These are phyloP conservation scores for Brachyhypopomus gauderio DNA, from an alignment of 2,113 vertebrate species.

Conservation along the genomic window DNA sequence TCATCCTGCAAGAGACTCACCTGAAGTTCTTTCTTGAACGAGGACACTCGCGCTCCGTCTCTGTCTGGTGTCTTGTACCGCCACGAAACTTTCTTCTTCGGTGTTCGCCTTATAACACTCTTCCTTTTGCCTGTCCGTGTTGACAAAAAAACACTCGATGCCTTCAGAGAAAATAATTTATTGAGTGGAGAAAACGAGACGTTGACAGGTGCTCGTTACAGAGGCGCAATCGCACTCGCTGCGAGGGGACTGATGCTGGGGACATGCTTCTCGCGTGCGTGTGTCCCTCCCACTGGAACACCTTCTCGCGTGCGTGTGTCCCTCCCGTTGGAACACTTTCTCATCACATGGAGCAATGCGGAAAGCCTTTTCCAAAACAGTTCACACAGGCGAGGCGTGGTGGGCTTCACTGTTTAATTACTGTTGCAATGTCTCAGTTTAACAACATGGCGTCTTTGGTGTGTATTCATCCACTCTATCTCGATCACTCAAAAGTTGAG, in stretches of 20 bases:
- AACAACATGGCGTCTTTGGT: too few species aligned
- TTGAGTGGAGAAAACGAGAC: neutral
- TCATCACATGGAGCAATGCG: conserved; percentile 50
- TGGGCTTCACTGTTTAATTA: neutral
- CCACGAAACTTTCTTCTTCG: neutral
- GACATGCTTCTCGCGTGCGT: too few species aligned
- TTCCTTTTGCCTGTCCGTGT: neutral
- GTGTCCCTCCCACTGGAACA: conserved; percentile 49
- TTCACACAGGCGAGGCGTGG: neutral
- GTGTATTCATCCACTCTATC: too few species aligned
- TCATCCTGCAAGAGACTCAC: neutral
- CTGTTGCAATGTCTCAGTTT: too few species aligned
- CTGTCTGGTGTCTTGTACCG: neutral
- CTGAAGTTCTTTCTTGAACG: neutral
- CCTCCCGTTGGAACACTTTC: conserved; percentile 43
- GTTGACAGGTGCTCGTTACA: neutral
- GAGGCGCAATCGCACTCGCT: too few species aligned
- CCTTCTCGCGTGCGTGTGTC: conserved; percentile 14
- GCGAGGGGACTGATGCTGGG: too few species aligned
- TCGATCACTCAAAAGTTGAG: too few species aligned
- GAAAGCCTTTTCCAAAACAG: neutral
- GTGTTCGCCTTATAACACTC: neutral
- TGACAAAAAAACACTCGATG: neutral
- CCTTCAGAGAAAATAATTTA: too few species aligned
- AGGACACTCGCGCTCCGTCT: neutral